phyloP scores from a whole-genome alignment of 2,113 vertebrate genomes.

The Cyprinodon variegatus region DNA sequence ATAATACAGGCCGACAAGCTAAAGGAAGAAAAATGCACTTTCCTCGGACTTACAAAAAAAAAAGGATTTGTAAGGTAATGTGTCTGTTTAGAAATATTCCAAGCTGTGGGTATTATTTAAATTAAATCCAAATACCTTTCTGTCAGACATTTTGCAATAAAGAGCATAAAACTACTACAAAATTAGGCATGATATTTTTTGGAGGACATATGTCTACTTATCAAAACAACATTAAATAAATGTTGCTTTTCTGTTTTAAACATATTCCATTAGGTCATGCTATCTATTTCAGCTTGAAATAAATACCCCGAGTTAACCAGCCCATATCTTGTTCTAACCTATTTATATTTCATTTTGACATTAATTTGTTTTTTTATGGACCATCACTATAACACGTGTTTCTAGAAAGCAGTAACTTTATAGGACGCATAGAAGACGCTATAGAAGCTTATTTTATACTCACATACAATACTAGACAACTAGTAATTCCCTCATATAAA shows the following conservation, averaged over 20 bases:
- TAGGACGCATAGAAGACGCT: constrained; percentile 5
- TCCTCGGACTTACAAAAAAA: background rate
- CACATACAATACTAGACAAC: constrained; percentile 58
- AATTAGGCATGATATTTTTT: background rate
- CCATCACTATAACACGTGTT: constrained; percentile 3
- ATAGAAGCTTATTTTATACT: constrained; percentile 52
- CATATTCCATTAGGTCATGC: background rate
- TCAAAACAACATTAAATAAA: background rate
- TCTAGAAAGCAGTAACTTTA: constrained; percentile 8
- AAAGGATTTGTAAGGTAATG: no score
- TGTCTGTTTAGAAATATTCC: background rate
- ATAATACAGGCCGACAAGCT: background rate
- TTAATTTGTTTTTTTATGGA: constrained; percentile 6
- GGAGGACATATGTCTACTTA: background rate
- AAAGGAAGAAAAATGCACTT: background rate
- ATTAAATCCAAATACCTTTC: no score
- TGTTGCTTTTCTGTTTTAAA: background rate
- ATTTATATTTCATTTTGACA: background rate
- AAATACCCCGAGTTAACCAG: background rate
- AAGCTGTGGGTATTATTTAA: background rate
- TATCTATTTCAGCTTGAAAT: no score
- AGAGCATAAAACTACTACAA: background rate
- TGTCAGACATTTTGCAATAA: no score
- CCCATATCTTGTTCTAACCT: background rate
- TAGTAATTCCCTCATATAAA: constrained; percentile 69